Conservation (phyloP, 2,888 invertebrate species). For the Odontomyia ornata region DNA sequence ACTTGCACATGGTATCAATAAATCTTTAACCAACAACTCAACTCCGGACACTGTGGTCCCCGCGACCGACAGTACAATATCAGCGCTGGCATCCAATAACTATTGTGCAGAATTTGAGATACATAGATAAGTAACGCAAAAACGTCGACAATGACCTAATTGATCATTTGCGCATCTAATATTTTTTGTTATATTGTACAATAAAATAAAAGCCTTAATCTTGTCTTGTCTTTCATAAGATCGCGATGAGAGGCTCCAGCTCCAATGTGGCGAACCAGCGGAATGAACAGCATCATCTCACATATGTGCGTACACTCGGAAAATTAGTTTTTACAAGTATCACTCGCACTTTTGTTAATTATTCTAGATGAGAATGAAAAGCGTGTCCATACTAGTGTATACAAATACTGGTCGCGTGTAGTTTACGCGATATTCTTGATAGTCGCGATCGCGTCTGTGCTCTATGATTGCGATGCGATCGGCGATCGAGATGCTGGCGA, state of each 20-base stretch:
- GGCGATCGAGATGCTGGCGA: background rate
- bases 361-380: slow-evolving; percentile 16
- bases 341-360: slow-evolving; percentile 30
- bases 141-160: slow-evolving; percentile 45
- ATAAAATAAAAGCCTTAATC: background rate
- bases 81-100: background rate
- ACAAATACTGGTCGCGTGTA: too few relatives aligned
- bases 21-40: slow-evolving; percentile 11
- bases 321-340: background rate
- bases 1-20: slow-evolving; percentile 4
- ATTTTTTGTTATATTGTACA: slow-evolving; percentile 15
- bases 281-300: background rate
- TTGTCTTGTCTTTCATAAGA: background rate
- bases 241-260: too few relatives aligned
- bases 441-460: too few relatives aligned
- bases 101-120: slow-evolving; percentile 29
- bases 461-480: too few relatives aligned
- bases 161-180: slow-evolving; percentile 34
- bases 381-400: too few relatives aligned
- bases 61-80: background rate
- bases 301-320: background rate
- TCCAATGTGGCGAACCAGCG: too few relatives aligned
- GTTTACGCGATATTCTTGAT: too few relatives aligned
- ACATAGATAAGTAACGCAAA: slow-evolving; percentile 21
- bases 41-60: background rate